Evolutionary conservation across 1,140 invertebrate genomes (phyloP), one percentile per base, ranked within the genome.

Genomic region (Drosophila rhopaloa): DNA sequence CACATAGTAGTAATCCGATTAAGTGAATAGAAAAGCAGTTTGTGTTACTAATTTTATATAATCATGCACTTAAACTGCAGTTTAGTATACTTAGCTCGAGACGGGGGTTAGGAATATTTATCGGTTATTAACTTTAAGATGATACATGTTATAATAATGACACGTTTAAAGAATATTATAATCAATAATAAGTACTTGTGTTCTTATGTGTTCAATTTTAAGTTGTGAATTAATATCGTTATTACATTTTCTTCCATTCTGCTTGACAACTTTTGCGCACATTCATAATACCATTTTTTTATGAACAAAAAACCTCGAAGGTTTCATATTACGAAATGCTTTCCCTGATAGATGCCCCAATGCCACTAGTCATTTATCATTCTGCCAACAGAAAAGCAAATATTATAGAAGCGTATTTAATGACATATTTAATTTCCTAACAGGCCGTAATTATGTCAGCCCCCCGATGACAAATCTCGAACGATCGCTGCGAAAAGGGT

Each of bases 361-460:
- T 54, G 41, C 16, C 41, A 19, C 37, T 41, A 51, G 62, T 38
- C 65, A 55, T 81, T 74, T 56, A 76, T 68, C 62, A 74, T 78
- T 54, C 56, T 54, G 13, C n/a, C 16, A 6, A 37, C 27, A 37
- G 46, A 37, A 47, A 37, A 32, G 24, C 24, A 55, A 58, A 60
- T 54, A 66, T 77, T 73, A 65, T 43, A 27, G 10, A 53, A 53
- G 75, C 58, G 55, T 74, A 61, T 86, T 85, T 76, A 88, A 85
- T 79, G 79, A 61, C 70, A 88, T 88, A 86, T 83, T 89, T 74
- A 67, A 83, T 77, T 65, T 74, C 19, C 10, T 55, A 76, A 61
- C 79, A 71, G 72, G 67, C 71, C 65, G 59, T 88, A 74, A 88
- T 88, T 77, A 78, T 88, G 84, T 89, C 84, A 75, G 80, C 62